Evolutionary conservation across 2,888 invertebrate genomes (phyloP).

Genomic region (Apodemia mormo): DNA sequence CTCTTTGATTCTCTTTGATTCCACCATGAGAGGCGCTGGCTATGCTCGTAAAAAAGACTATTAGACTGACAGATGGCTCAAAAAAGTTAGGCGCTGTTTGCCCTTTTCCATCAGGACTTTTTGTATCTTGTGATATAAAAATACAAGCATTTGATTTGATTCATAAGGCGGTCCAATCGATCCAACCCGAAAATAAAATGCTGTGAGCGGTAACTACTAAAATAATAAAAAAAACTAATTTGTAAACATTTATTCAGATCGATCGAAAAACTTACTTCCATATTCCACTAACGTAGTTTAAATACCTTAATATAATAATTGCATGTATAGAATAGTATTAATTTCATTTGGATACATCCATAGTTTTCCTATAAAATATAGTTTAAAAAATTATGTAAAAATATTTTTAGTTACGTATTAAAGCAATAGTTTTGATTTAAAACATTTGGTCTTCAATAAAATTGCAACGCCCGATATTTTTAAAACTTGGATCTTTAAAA

Average conservation of each 20-base stretch:
- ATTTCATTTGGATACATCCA: conserved; percentile 4
- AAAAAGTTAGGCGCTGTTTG: too few species aligned
- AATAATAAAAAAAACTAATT: neutral
- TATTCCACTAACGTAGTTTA: conserved; percentile 2
- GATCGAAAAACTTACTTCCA: neutral
- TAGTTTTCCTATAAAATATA: neutral
- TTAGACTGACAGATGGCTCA: too few species aligned
- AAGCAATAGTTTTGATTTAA: neutral
- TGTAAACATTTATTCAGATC: conserved; percentile 19
- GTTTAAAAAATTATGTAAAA: conserved; percentile 1
- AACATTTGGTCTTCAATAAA: conserved; percentile 7
- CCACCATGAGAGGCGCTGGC: too few species aligned
- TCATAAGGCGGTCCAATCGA: too few species aligned
- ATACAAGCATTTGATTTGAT: too few species aligned
- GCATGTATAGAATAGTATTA: neutral
- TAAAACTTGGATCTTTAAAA: too few species aligned
- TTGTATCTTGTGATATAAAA: too few species aligned
- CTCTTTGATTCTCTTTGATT: too few species aligned
- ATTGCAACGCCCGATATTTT: neutral
- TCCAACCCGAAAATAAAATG: too few species aligned
- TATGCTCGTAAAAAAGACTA: too few species aligned
- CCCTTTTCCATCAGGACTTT: too few species aligned
- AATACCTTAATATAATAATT: conserved; percentile 5
- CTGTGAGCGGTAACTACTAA: neutral
- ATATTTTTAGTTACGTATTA: conserved; percentile 4